Evolutionary conservation across 2,888 invertebrate genomes (phyloP).

Genomic region (Amiota communis): DNA sequence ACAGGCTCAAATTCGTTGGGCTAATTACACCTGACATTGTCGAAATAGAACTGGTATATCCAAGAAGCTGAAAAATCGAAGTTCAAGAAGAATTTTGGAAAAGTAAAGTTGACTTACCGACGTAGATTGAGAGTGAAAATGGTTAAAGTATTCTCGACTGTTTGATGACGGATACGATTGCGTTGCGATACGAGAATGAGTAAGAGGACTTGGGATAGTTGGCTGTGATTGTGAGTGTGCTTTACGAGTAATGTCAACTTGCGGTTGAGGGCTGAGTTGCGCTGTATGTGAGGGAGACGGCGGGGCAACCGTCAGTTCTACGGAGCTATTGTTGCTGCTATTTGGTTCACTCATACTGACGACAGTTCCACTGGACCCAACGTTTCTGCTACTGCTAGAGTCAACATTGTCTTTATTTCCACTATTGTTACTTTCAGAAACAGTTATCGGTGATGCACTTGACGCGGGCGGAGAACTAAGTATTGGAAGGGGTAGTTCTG

Average conservation of each 20-base stretch:
- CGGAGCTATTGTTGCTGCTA: conserved; percentile 50
- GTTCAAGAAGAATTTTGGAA: neutral
- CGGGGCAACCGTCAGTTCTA: conserved; percentile 41
- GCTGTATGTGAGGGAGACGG: conserved; percentile 52
- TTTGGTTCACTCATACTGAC: conserved; percentile 36
- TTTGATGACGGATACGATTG: conserved; percentile 74
- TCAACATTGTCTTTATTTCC: conserved; percentile 10
- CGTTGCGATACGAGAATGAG: conserved; percentile 70
- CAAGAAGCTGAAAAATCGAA: conserved; percentile 83
- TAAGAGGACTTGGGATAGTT: conserved; percentile 31
- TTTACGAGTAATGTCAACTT: conserved; percentile 41
- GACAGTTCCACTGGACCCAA: conserved; percentile 14
- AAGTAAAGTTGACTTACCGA: conserved; percentile 59
- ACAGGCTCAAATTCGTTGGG: conserved; percentile 89
- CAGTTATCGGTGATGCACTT: conserved; percentile 66
- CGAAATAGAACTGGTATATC: conserved; percentile 89
- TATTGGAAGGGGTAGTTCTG: conserved; percentile 75
- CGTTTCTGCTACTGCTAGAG: conserved; percentile 39
- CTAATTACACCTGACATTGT: conserved; percentile 89
- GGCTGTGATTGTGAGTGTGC: conserved; percentile 24
- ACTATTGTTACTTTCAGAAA: conserved; percentile 15
- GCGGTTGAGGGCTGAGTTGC: conserved; percentile 59
- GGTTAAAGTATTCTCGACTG: conserved; percentile 84
- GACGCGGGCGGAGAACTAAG: conserved; percentile 79
- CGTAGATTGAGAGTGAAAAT: conserved; percentile 93